Conservation (phyloP, 2,797 vertebrate species). For the Notolabrus celidotus region DNA sequence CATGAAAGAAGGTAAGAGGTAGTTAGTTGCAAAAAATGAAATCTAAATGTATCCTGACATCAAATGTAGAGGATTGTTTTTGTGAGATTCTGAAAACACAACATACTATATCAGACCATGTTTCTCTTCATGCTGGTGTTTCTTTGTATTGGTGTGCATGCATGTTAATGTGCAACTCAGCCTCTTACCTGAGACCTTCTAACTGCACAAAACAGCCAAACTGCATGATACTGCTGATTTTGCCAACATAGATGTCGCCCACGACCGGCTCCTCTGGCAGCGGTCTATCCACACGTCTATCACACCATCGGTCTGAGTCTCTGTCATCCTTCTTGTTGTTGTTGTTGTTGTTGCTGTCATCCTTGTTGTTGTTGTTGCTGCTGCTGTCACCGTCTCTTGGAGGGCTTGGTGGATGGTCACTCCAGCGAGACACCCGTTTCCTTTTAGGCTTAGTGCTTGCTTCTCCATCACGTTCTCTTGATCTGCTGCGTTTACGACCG, state of each 20-base stretch:
- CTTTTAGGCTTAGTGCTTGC: conserved; percentile 74
- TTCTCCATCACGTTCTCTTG: conserved; percentile 59
- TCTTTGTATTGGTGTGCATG: not conserved
- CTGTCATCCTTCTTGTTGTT: not conserved
- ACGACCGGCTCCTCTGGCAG: conserved; percentile 91
- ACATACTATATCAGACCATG: not conserved
- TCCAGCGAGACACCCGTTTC: conserved; percentile 77
- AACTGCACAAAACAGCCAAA: conserved; percentile 96
- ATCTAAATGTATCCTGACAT: too few relatives aligned
- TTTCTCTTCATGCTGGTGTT: not conserved
- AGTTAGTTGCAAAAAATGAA: too few relatives aligned
- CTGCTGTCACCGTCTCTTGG: conserved; percentile 64
- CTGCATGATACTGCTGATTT: conserved; percentile 96
- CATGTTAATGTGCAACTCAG: not conserved
- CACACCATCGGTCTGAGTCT: conserved; percentile 84
- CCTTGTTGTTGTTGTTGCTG: conserved; percentile 11
- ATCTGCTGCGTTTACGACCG: conserved; percentile 52
- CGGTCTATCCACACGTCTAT: conserved; percentile 88
- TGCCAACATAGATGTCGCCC: conserved; percentile 93
- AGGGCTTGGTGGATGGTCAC: conserved; percentile 86
- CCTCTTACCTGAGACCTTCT: conserved; percentile 90
- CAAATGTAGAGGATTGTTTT: too few relatives aligned
- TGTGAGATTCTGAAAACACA: too few relatives aligned
- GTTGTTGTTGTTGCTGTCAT: conserved; percentile 8
- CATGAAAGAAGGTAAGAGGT: not conserved